Evolutionary conservation across 2,113 vertebrate genomes (phyloP).

Genomic region (Saiga tatarica): DNA sequence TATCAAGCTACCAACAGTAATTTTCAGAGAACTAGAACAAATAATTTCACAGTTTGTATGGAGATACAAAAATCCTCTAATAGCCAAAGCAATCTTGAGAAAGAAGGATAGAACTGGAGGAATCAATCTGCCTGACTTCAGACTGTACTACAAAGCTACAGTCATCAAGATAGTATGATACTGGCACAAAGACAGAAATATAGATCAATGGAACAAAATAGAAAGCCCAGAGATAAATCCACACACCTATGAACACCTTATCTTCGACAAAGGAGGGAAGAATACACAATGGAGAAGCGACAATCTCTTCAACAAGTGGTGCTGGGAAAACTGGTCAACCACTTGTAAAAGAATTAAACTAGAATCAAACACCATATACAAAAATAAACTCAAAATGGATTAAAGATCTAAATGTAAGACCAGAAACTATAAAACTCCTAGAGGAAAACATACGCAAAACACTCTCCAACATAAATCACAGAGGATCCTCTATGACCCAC

Average conservation of each 20-base stretch:
- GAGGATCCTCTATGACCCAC: neutral
- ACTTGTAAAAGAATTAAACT: neutral
- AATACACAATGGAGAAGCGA: neutral
- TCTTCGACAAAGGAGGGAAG: neutral
- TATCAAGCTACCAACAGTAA: neutral
- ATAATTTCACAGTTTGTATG: neutral
- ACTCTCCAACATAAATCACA: neutral
- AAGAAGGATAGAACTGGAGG: neutral
- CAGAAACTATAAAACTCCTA: neutral
- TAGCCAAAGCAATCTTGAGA: neutral
- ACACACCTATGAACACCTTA: neutral
- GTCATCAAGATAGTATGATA: neutral
- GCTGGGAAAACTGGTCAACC: neutral
- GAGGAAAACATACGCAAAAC: neutral
- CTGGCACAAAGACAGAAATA: neutral
- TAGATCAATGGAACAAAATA: neutral
- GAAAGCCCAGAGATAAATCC: neutral
- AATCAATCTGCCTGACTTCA: neutral
- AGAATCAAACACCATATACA: neutral
- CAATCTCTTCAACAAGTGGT: neutral
- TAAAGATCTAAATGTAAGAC: neutral
- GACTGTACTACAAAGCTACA: neutral
- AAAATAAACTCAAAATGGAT: neutral
- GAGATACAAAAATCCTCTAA: neutral
- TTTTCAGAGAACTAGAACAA: neutral